Percentiles rank a stretch among this genome's conserved stretches.
These are phyloP conservation scores for Pelecanus crispus DNA, from an alignment of 2,113 vertebrate genomes.

Conservation along the genomic window DNA sequence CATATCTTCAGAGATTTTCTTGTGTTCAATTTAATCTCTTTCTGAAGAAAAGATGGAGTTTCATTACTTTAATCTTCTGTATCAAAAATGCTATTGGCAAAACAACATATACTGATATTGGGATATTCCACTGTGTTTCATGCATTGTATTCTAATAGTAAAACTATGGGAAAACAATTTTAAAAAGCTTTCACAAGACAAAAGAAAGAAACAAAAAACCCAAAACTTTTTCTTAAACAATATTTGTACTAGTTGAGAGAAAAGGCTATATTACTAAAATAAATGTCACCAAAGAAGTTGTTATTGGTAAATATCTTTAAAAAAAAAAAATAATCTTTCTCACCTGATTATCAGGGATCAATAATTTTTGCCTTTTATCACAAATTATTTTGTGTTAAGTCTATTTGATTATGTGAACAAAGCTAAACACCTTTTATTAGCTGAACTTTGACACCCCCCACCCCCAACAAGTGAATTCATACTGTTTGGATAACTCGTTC, in stretches of 20 bases:
- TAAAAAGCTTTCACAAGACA: not conserved
- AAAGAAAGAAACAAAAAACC: not conserved
- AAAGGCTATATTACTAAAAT: not conserved
- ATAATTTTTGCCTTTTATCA: not conserved
- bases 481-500: not conserved
- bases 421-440: not conserved
- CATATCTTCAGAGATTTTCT: not conserved
- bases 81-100: not conserved
- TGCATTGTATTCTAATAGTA: not conserved
- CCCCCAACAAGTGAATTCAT: not conserved
- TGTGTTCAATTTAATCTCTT: not conserved
- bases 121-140: not conserved
- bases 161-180: not conserved
- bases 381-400: not conserved
- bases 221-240: not conserved
- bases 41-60: not conserved
- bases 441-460: not conserved
- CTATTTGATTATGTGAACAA: not conserved
- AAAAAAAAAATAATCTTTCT: not conserved
- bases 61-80: not conserved
- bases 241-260: not conserved
- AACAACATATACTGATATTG: not conserved
- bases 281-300: not conserved
- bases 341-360: too few species aligned
- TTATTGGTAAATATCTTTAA: not conserved